These are phyloP conservation scores for Ethmia dodecea DNA, from an alignment of 2,888 invertebrate genomes.

Conservation along the genomic window DNA sequence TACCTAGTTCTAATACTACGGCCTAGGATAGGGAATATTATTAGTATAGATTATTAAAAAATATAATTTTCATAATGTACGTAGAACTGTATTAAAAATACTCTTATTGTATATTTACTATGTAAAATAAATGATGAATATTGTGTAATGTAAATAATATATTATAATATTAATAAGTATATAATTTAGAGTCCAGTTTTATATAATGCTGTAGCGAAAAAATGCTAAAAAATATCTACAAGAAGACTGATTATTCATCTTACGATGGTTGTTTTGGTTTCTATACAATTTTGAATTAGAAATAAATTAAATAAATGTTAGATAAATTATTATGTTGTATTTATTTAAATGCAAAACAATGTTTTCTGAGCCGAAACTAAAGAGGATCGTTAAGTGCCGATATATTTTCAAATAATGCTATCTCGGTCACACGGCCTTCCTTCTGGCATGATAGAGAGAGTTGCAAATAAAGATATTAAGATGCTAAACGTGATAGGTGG, in stretches of 20 bases:
- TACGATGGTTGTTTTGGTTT: slow-evolving; percentile 51
- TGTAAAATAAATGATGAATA: neutral
- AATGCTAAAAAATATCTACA: slow-evolving; percentile 55
- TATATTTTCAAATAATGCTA: too few relatives aligned
- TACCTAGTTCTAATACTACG: too few relatives aligned
- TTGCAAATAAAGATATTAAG: too few relatives aligned
- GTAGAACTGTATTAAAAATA: neutral
- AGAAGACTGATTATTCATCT: slow-evolving; percentile 68
- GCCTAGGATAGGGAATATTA: too few relatives aligned
- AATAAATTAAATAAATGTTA: slow-evolving; percentile 57
- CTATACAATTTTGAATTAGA: slow-evolving; percentile 53
- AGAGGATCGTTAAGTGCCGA: too few relatives aligned
- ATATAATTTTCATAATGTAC: neutral
- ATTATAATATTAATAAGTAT: neutral
- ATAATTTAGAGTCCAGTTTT: neutral
- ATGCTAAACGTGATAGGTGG: too few relatives aligned
- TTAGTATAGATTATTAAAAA: neutral
- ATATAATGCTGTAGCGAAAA: slow-evolving; percentile 32
- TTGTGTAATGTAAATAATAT: neutral
- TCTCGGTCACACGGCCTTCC: too few relatives aligned
- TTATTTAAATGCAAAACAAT: too few relatives aligned
- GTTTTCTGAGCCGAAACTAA: too few relatives aligned
- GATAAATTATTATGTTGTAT: slow-evolving; percentile 27
- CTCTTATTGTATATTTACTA: neutral
- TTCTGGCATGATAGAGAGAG: too few relatives aligned